Evolutionary conservation across 2,888 invertebrate genomes (phyloP).

Genomic region (Acrobasis repandana): DNA sequence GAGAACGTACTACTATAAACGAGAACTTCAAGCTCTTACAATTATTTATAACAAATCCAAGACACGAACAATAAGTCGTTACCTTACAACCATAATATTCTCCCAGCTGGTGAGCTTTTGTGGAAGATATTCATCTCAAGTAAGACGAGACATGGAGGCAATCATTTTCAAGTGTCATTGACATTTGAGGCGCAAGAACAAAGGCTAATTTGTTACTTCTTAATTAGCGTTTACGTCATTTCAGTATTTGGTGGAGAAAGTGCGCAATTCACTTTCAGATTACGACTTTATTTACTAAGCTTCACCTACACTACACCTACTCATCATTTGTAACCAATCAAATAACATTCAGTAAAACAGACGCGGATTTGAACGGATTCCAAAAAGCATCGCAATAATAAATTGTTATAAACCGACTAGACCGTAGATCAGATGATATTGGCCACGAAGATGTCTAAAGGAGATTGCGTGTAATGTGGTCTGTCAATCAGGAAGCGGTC

Average conservation of each 20-base stretch:
- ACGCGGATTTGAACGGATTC: not conserved
- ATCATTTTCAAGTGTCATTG: not conserved
- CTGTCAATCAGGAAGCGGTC: conserved; percentile 20
- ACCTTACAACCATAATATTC: too few relatives aligned
- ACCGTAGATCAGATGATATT: conserved; percentile 2
- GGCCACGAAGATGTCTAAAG: conserved; percentile 1
- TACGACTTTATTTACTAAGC: not conserved
- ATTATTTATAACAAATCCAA: too few relatives aligned
- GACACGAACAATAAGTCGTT: too few relatives aligned
- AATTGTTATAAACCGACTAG: not conserved
- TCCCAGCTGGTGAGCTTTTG: too few relatives aligned
- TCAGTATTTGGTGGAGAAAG: conserved; percentile 3
- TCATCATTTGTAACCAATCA: not conserved
- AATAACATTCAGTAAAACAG: not conserved
- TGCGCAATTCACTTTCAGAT: conserved; percentile 5
- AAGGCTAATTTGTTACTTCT: conserved; percentile 1
- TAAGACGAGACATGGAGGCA: not conserved
- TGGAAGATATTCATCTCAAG: not conserved
- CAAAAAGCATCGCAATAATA: not conserved
- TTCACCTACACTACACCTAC: not conserved
- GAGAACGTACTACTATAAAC: too few relatives aligned
- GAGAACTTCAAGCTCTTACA: too few relatives aligned
- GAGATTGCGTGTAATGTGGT: conserved; percentile 16
- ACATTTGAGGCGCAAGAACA: not conserved
- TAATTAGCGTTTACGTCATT: conserved; percentile 4